Conservation (phyloP, 2,113 vertebrate species). For the Raja brachyura region DNA sequence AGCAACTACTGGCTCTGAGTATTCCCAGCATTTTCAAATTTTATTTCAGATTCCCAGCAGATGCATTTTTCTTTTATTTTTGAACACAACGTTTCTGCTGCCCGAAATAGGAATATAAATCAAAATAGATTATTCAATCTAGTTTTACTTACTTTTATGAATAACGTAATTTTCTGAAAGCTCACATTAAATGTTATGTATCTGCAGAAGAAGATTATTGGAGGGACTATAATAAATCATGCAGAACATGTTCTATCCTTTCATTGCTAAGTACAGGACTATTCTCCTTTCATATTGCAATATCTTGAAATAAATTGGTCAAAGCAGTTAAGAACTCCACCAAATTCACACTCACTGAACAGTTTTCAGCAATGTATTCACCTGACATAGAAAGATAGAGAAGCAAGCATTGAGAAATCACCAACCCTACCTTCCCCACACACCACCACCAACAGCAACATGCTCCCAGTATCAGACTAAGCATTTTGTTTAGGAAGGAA, state of each 20-base stretch:
- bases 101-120: background rate
- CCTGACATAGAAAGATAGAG: too few relatives aligned
- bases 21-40: too few relatives aligned
- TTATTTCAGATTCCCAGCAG: too few relatives aligned
- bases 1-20: background rate
- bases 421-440: background rate
- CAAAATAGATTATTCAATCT: background rate
- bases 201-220: background rate
- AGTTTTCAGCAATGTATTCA: background rate
- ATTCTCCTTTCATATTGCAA: background rate
- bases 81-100: background rate
- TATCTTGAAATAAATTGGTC: background rate
- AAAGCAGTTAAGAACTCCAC: background rate
- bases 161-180: background rate
- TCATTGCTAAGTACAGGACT: background rate
- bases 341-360: background rate
- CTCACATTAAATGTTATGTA: background rate
- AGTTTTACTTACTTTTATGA: background rate
- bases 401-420: background rate
- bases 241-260: background rate
- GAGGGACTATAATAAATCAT: background rate
- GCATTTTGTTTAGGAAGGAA: background rate
- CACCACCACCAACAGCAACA: background rate
- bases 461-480: background rate
- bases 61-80: too few relatives aligned